Evolutionary conservation across 1,140 invertebrate genomes (phyloP), one percentile per base, ranked within the genome.

Genomic region (Nomia melanderi): DNA sequence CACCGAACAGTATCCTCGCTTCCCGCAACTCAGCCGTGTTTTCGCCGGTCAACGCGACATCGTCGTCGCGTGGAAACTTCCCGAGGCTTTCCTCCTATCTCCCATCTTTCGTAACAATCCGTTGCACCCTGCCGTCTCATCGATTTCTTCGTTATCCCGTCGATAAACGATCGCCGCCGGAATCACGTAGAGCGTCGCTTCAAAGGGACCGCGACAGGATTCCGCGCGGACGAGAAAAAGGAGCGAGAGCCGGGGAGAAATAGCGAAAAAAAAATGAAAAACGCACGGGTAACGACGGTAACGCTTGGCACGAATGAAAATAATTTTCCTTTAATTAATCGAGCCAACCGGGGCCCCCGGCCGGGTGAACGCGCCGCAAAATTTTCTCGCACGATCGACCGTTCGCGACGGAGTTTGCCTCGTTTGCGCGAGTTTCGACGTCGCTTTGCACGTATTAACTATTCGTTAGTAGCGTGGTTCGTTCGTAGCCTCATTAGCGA

Each of bases 401-500:
- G 76, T 41, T 63, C 81, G 57, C 75, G 64, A 64, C 44, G 39
- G 44, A 83, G 59, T 78, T 83, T 71, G 57, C 57, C 63, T 72
- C 65, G 72, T 80, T 82, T 63, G 77, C 63, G 63, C 72, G 81
- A 83, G 72, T 84, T 84, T 77, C 78, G 69, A 78, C 82, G 70
- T 71, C 74, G 70, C 78, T 81, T 81, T 74, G 59, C 74, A 50
- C 82, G 79, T 84, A 85, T 85, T 85, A 85, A 85, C 82, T 85
- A 85, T 85, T 85, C 83, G 82, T 84, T 84, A 81, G 83, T 65
- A 64, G 41, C 75, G 63, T 36, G 65, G 50, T 70, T 64, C 75
- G 82, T 63, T 81, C 67, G 78, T 81, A 84, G 78, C 75, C 82
- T 85, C 83, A 85, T 85, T 85, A 85, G 79, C 75, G 82, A 72